Percentiles rank a stretch among this genome's conserved stretches.
Evolutionary conservation across 2,113 vertebrate species (phyloP).

Genomic region (Urocitellus parryii): DNA sequence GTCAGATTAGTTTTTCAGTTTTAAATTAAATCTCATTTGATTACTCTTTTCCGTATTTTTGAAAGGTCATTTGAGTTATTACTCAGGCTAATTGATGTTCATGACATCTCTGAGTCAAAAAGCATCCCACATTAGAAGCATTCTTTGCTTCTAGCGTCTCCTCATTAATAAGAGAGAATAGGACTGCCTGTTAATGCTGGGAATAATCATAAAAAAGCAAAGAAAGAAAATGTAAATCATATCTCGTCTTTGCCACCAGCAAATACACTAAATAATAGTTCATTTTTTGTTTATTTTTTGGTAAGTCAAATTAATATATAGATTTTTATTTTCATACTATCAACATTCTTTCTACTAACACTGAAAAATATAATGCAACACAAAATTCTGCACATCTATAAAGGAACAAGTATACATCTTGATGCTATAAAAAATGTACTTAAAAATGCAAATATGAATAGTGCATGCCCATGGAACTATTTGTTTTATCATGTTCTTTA

Average conservation of each 20-base stretch:
- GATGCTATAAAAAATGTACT: background rate
- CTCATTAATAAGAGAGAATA: constrained; percentile 2
- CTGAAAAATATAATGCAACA: background rate
- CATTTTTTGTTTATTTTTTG: background rate
- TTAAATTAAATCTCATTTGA: constrained; percentile 54
- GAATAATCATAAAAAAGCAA: background rate
- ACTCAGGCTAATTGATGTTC: background rate
- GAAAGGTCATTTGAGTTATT: constrained; percentile 30
- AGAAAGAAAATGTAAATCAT: background rate
- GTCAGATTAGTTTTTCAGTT: background rate
- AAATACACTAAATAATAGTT: background rate
- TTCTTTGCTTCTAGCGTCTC: background rate
- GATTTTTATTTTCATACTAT: background rate
- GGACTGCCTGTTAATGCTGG: background rate
- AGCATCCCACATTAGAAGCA: background rate
- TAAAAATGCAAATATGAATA: background rate
- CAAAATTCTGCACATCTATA: background rate
- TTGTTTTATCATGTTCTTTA: background rate
- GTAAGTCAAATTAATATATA: constrained; percentile 17
- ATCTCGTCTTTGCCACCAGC: background rate
- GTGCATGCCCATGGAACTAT: background rate
- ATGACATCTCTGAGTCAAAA: background rate
- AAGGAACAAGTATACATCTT: background rate
- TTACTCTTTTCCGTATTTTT: background rate
- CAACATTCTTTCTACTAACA: background rate